Conservation (phyloP, 1,140 invertebrate species). For the Orchesella cincta region DNA sequence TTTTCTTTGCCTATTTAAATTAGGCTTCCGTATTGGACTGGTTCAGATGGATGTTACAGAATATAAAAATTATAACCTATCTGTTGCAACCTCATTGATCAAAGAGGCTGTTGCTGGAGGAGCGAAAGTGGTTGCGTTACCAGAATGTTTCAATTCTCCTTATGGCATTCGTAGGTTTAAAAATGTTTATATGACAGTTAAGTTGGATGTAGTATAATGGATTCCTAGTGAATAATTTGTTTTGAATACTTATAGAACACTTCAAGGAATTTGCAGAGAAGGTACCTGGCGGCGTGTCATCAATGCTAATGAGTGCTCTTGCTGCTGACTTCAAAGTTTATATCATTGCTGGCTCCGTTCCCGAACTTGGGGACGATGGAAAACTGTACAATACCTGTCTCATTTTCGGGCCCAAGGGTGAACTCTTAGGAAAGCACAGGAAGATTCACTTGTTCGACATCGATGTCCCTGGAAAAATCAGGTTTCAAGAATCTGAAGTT, state of each 20-base stretch:
- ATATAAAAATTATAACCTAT: conserved; percentile 75
- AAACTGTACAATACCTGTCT: conserved; percentile 89
- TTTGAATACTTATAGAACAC: conserved; percentile 61
- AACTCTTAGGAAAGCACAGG: conserved; percentile 71
- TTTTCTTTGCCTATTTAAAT: no score
- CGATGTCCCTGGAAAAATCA: conserved; percentile 86
- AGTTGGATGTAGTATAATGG: background rate
- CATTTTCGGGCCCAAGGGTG: conserved; percentile 78
- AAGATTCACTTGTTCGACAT: conserved; percentile 96
- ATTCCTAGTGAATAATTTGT: background rate
- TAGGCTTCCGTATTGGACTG: conserved; percentile 68
- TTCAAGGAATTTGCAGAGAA: conserved; percentile 84
- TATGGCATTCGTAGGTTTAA: conserved; percentile 75
- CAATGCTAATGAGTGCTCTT: conserved; percentile 51
- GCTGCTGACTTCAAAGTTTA: conserved; percentile 78
- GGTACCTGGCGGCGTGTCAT: conserved; percentile 76
- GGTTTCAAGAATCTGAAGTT: conserved; percentile 89
- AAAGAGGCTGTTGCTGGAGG: conserved; percentile 71
- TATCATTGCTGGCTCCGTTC: conserved; percentile 86
- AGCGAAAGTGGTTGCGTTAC: conserved; percentile 76
- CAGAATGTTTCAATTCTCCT: conserved; percentile 93
- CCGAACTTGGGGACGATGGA: conserved; percentile 67
- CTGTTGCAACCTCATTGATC: conserved; percentile 70
- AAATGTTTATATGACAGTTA: background rate
- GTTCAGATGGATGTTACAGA: conserved; percentile 75